Evolutionary conservation across 1,140 invertebrate species (phyloP), one percentile per base, ranked within the genome.

Genomic region (Drosophila leontia): DNA sequence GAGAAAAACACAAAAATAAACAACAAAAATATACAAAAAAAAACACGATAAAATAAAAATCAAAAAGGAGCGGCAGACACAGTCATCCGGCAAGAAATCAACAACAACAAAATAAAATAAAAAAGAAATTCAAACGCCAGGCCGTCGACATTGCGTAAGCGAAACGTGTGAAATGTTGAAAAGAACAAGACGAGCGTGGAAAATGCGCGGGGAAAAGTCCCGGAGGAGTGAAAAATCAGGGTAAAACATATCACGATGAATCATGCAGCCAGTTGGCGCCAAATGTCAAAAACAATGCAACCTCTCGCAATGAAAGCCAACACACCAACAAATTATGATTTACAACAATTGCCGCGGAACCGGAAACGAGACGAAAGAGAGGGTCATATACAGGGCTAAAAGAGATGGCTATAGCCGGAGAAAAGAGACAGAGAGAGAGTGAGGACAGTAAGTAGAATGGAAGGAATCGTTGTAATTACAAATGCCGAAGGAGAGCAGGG

Each of bases 201-300:
- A 57, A 61, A 61, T 60, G 64, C 51, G 51, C 17, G 12, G 29
- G 50, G 51, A 34, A 35, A 37, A 35, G 19, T 32, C 17, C 12
- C 23, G 42, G 45, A 29, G 61, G 42, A n/a, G n/a, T n/a, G 41
- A n/a, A 41, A 62, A 71, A 55, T 47, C 44, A 39, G 26, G 60
- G 59, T 44, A 78, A 77, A 69, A 45, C 62, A 68, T 64, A 77
- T 59, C 70, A 59, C 83, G 84, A 86, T 86, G 83, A 86, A 87
- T 86, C 83, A 88, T 67, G 80, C 83, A 83, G 84, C 80, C 84
- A 88, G 83, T 88, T 88, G 83, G 84, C 83, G 84, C 80, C 83
- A 83, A 88, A 83, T 88, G 84, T 76, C 80, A 88, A 86, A 68
- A 86, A 86, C 83, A 87, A 86, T 86, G 83, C 84, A 80, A 80